phyloP scores from a whole-genome alignment of 2,113 vertebrate genomes.

The Phocoena phocoena region DNA sequence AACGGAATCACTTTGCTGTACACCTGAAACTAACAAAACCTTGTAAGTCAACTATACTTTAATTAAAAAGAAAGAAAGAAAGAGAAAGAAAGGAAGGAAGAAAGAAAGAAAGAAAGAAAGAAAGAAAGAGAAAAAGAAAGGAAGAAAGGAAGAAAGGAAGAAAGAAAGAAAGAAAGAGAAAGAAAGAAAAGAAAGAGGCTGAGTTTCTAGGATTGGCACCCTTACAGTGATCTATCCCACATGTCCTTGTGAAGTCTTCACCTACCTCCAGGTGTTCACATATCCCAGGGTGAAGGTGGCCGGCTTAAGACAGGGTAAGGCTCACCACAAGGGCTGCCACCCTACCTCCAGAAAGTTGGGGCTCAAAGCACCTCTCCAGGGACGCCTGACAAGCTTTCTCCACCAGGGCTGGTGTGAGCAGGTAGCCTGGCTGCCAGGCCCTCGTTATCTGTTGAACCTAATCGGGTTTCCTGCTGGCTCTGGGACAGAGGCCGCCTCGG shows the following conservation, averaged over 20 bases:
- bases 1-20: too few relatives aligned
- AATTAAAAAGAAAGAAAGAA: not conserved
- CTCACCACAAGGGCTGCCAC: accelerated
- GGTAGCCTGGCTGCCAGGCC: not conserved
- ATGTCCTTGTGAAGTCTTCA: not conserved
- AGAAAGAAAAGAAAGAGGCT: not conserved
- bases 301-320: not conserved
- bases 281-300: not conserved
- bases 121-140: accelerated
- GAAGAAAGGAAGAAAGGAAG: too few relatives aligned
- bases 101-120: accelerated
- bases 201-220: not conserved
- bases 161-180: too few relatives aligned
- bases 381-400: not conserved
- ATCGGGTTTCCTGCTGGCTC: not conserved
- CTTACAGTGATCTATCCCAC: not conserved
- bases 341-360: not conserved
- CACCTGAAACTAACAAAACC: too few relatives aligned
- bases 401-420: not conserved
- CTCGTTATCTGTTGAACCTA: not conserved
- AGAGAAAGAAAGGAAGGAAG: too few relatives aligned
- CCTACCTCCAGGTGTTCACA: not conserved
- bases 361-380: not conserved
- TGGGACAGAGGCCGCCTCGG: not conserved
- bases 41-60: not conserved